phyloP scores from a whole-genome alignment of 2,888 invertebrate species.

The Arrhopalites spinosus region DNA sequence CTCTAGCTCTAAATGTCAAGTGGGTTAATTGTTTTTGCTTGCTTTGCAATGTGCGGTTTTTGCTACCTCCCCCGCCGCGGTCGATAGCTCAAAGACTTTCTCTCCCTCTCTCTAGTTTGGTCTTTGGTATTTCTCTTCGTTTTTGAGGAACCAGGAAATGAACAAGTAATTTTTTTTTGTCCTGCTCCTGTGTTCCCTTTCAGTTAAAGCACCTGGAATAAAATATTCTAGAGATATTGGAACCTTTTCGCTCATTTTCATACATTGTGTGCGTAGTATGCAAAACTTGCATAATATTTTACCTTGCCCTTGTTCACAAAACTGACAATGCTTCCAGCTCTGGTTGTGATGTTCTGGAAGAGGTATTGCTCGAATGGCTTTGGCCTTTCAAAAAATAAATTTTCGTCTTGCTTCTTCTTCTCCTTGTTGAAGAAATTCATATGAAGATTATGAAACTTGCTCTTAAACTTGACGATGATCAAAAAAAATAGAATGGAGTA shows the following conservation, averaged over 20 bases:
- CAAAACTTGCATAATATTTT: slow-evolving; percentile 2
- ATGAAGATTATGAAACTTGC: not conserved
- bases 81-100: too few relatives aligned
- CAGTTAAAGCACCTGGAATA: not conserved
- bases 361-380: slow-evolving; percentile 29
- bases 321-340: too few relatives aligned
- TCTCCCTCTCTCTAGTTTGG: too few relatives aligned
- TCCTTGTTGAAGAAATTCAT: not conserved
- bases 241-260: slow-evolving; percentile 3
- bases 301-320: slow-evolving; percentile 5
- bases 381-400: slow-evolving; percentile 32
- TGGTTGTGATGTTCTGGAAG: too few relatives aligned
- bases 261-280: too few relatives aligned
- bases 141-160: too few relatives aligned
- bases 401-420: not conserved
- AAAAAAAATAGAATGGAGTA: too few relatives aligned
- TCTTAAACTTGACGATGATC: not conserved
- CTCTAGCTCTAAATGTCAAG: slow-evolving; percentile 33
- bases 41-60: slow-evolving; percentile 33
- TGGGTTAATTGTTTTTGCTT: slow-evolving; percentile 31
- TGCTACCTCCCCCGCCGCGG: slow-evolving; percentile 5
- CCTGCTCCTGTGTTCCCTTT: too few relatives aligned
- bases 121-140: too few relatives aligned
- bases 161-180: too few relatives aligned
- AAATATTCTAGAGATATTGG: not conserved